Base-by-base conservation (phyloP, 1,140 invertebrate genomes). In the Triops longicaudatus region DNA sequence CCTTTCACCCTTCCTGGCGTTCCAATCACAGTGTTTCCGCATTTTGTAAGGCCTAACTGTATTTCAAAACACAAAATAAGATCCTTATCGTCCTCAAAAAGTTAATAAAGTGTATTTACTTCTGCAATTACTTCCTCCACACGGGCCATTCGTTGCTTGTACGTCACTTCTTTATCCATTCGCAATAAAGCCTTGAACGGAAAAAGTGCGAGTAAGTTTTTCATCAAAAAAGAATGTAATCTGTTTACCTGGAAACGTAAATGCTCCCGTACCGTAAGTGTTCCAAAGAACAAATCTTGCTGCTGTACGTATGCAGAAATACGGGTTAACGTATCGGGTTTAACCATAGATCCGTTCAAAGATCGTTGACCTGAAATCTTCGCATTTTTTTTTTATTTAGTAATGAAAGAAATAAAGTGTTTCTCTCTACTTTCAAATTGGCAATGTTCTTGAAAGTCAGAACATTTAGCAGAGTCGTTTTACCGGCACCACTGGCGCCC, bases 241-340 rank as follows among this genome's bases (percentile, higher is more conserved):
- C 7, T 17, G 2, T 7, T 17, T 84, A 94, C 94, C 92, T 96
- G 95, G 82, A 97, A 97, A 12, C 91, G 87, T 5, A 98, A 87
- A 85, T 98, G 95, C 82, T 98, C 96, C 76, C 87, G 87, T 2
- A 96, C 94, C 0, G 95, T 97, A n/a, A 98, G 85, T 0, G 92
- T 95, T 0, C 93, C 93, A 78, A 97, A 92, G 83, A 98, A 98
- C n/a, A 97, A 84, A 77, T 87, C 86, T 75, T 95, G 91, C 84
- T 99, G 97, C 83, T 98, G 96, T 0, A 98, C 95, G 81, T 98
- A 98, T 0, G 95, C 97, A 78, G 93, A 95, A 14, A 93, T 86
- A 6, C 91, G 90, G 17, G 91, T 89, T 76, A 97, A 85, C 2
- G 89, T 87, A 73, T 89, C 89, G 14, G 81, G 79, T 76, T 80